A percentile compares a stretch with the other conserved stretches of the same genome.
Evolutionary conservation across 2,888 invertebrate genomes (phyloP).

Genomic region (Allophyes oxyacanthae): DNA sequence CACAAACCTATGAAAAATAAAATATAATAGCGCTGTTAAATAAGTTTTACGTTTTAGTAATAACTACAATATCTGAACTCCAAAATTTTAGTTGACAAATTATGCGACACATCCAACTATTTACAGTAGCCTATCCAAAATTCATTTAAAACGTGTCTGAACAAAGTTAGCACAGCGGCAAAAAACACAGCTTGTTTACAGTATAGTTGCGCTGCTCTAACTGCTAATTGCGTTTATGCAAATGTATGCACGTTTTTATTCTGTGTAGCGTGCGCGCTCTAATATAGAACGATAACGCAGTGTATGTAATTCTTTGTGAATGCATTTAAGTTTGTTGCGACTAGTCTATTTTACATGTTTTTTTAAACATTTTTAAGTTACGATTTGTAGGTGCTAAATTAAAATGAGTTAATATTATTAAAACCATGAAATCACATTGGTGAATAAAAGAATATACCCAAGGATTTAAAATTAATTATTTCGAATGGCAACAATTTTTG

Average conservation of each 20-base stretch:
- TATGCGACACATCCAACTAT: constrained; percentile 14
- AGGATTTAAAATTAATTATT: too few species aligned
- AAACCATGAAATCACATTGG: too few species aligned
- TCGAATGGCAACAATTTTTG: too few species aligned
- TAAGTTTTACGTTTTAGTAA: too few species aligned
- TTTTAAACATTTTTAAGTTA: too few species aligned
- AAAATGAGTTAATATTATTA: background rate
- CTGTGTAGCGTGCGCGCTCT: constrained; percentile 40
- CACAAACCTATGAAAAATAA: too few species aligned
- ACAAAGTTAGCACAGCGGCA: constrained; percentile 34
- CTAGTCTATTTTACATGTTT: constrained; percentile 2
- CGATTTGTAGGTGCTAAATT: background rate
- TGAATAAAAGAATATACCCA: too few species aligned
- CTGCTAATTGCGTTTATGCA: constrained; percentile 63
- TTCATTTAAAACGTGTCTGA: constrained; percentile 41
- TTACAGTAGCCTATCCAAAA: constrained; percentile 23
- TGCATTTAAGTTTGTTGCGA: constrained; percentile 7
- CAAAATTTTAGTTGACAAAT: background rate
- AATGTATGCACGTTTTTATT: constrained; percentile 49
- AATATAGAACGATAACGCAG: constrained; percentile 36
- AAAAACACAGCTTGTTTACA: constrained; percentile 25
- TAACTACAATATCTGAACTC: too few species aligned
- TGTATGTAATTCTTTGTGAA: constrained; percentile 17
- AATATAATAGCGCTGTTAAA: too few species aligned
- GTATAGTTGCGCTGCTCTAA: constrained; percentile 30